Evolutionary conservation across 2,113 vertebrate genomes (phyloP), one percentile per base, ranked within the genome.

Genomic region (Lanius collurio): DNA sequence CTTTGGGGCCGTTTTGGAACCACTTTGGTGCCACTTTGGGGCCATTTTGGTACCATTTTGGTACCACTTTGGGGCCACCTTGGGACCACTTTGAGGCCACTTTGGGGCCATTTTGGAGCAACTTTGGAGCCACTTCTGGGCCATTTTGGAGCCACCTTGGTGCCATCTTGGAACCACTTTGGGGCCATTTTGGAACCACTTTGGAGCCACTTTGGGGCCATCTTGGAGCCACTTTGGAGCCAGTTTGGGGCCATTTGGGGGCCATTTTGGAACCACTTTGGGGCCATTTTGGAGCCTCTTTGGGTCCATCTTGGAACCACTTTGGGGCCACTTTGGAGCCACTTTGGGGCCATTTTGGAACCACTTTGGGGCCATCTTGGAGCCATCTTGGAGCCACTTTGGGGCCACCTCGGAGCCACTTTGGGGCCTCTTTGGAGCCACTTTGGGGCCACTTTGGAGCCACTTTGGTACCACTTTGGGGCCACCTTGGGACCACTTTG

Each of bases 361-460:
- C n/a, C n/a, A n/a, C n/a, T n/a, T n/a, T n/a, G n/a, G 14, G 2
- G n/a, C 22, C n/a, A 16, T 1, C 2, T 37, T 27, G 10, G 10
- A 2, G 15, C 8, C 16, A 62, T 3, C 2, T 39, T 62, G 59
- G 5, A 3, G n/a, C 15, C 15, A 11, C 7, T 3, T 59, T 35
- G 23, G 10, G 1, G 14, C 10, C n/a, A 26, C 1, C 4, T 35
- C 35, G 56, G n/a, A 1, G 7, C 10, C 23, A 37, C 1, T 4
- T 8, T 37, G 23, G 10, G 3, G 57, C 7, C 23, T 26, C 4
- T 3, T 37, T 37, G n/a, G 23, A 3, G 13, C 6, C 56, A 57
- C 4, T 4, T 23, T 35, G 33, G 21, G 0, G 33, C 9, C 21
- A 23, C 2, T 6, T 35, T 35, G 14, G n/a, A n/a, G n/a, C n/a